Percentiles rank a stretch among this genome's conserved stretches.
Evolutionary conservation across 2,797 vertebrate species (phyloP).

Genomic region (Hypotaenidia okinawae): DNA sequence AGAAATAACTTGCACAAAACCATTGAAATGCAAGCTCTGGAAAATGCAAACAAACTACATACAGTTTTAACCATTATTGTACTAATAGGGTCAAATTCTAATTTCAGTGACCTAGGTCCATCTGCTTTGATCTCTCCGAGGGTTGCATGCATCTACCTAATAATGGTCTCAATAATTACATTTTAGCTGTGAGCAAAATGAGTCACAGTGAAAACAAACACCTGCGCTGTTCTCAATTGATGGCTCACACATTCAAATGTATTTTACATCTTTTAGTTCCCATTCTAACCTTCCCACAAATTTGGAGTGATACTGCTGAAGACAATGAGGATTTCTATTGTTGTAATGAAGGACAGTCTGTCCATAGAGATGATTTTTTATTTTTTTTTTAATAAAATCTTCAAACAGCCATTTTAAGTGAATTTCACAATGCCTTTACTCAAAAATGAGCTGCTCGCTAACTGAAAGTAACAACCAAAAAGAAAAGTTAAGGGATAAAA

Average conservation of each 20-base stretch:
- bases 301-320: conserved; percentile 26
- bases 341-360: conserved; percentile 45
- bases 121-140: conserved; percentile 1
- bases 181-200: neutral
- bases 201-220: conserved; percentile 41
- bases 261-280: neutral
- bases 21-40: neutral
- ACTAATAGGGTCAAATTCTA: neutral
- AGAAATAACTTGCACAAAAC: neutral
- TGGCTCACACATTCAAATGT: neutral
- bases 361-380: conserved; percentile 1
- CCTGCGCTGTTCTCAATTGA: neutral
- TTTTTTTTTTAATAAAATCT: conserved; percentile 37
- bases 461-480: conserved; percentile 56
- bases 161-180: neutral
- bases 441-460: conserved; percentile 46
- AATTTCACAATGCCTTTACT: conserved; percentile 62
- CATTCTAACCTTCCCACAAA: conserved; percentile 26
- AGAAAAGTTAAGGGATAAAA: conserved; percentile 49
- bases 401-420: conserved; percentile 60
- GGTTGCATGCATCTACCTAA: neutral
- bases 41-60: conserved; percentile 1
- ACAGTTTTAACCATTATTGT: neutral
- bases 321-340: conserved; percentile 57
- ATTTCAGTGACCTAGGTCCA: neutral